phyloP scores from a whole-genome alignment of 1,140 invertebrate genomes.

The Drosophila pectinifera region DNA sequence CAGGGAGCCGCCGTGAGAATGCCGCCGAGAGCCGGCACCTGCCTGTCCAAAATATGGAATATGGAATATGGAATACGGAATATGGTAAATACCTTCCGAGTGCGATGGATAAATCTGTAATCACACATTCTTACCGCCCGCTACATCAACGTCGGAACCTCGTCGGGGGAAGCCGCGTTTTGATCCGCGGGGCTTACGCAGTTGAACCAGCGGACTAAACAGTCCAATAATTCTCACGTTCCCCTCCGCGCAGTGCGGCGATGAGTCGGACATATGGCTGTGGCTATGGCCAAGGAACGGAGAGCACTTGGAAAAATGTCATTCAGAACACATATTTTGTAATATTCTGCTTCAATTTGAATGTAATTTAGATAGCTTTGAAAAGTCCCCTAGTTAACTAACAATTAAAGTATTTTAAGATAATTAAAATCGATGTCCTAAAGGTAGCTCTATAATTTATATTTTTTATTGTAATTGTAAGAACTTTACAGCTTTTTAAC shows the following conservation, averaged over 20 bases:
- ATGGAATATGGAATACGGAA: constrained; percentile 43
- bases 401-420: too few relatives aligned
- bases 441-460: too few relatives aligned
- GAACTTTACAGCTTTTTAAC: too few relatives aligned
- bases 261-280: constrained; percentile 62
- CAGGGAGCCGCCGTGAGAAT: constrained; percentile 60
- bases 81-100: constrained; percentile 54
- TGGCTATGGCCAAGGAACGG: constrained; percentile 38
- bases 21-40: constrained; percentile 42
- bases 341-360: neutral
- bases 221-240: constrained; percentile 79
- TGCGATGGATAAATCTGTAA: constrained; percentile 54
- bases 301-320: constrained; percentile 25
- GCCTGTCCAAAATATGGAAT: constrained; percentile 41
- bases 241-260: constrained; percentile 31
- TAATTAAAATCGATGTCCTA: too few relatives aligned
- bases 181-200: constrained; percentile 68
- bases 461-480: too few relatives aligned
- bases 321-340: neutral
- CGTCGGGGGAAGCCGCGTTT: constrained; percentile 58
- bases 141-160: constrained; percentile 62
- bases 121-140: constrained; percentile 52
- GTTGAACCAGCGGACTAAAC: constrained; percentile 77
- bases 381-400: too few relatives aligned
- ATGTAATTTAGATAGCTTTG: neutral